Evolutionary conservation across 1,140 invertebrate genomes (phyloP).

Genomic region (Drosophila cardini): DNA sequence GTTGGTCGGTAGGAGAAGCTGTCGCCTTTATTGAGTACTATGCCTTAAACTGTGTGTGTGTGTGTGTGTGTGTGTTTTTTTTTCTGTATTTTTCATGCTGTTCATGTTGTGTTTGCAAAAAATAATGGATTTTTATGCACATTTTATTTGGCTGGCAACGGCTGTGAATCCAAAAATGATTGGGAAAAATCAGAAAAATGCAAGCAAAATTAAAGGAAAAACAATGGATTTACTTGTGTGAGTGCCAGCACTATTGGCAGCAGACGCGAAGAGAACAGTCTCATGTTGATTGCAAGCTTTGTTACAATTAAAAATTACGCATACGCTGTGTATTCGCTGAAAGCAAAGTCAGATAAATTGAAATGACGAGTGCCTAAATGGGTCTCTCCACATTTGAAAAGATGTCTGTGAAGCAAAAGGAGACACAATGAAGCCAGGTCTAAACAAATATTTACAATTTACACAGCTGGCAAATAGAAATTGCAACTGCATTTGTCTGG

Average conservation of each 20-base stretch:
- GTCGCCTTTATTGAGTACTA: constrained; percentile 27
- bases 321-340: constrained; percentile 4
- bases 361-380: not conserved
- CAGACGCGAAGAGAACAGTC: not conserved
- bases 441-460: constrained; percentile 3
- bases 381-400: constrained; percentile 6
- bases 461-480: constrained; percentile 9
- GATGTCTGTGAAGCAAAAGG: not conserved
- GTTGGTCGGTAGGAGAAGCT: constrained; percentile 19
- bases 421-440: not conserved
- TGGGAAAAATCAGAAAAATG: constrained; percentile 57
- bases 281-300: constrained; percentile 12
- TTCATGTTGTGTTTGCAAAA: constrained; percentile 67
- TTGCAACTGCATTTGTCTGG: constrained; percentile 14
- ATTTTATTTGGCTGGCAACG: constrained; percentile 62
- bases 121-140: constrained; percentile 81
- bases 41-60: constrained; percentile 30
- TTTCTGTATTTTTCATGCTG: not conserved
- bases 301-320: constrained; percentile 15
- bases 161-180: constrained; percentile 55
- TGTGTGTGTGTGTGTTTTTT: constrained; percentile 15
- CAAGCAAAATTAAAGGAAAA: constrained; percentile 21
- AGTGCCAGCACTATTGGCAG: not conserved
- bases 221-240: constrained; percentile 1
- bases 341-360: constrained; percentile 1